Evolutionary conservation across 2,797 vertebrate genomes (phyloP).

Genomic region (Myotis planiceps): DNA sequence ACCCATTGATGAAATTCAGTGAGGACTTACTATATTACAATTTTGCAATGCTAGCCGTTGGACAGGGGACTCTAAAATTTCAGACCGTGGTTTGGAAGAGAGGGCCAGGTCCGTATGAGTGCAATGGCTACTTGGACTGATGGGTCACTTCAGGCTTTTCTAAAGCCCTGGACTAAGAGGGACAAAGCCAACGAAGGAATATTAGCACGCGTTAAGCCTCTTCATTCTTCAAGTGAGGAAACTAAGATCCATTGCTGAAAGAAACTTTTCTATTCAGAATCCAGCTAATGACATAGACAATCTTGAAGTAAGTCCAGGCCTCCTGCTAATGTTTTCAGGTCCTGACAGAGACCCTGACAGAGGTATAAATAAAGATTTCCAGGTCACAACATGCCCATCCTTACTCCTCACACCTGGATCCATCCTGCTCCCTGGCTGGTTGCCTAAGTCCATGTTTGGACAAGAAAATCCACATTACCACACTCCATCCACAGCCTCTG

Average conservation of each 20-base stretch:
- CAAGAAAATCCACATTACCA: background rate
- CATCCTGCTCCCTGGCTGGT: background rate
- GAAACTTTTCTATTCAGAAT: background rate
- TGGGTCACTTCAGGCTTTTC: accelerated
- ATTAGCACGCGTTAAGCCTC: background rate
- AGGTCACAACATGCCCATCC: background rate
- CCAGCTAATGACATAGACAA: background rate
- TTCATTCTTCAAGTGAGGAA: background rate
- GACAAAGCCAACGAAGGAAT: background rate
- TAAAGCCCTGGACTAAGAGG: background rate
- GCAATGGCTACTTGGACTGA: accelerated
- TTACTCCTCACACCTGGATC: background rate
- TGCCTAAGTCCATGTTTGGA: background rate
- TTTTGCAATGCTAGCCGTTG: background rate
- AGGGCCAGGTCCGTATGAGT: accelerated
- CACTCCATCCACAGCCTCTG: background rate
- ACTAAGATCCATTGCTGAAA: background rate
- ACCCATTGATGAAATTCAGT: background rate
- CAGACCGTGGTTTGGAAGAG: background rate
- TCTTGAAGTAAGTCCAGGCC: background rate
- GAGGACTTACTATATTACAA: background rate
- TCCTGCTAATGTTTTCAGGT: background rate
- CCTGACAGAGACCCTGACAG: background rate
- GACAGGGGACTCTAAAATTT: background rate
- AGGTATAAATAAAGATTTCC: background rate